Percentiles rank a stretch among this genome's conserved stretches.
phyloP scores from a whole-genome alignment of 2,888 invertebrate species.

The Chrysina gloriosa region DNA sequence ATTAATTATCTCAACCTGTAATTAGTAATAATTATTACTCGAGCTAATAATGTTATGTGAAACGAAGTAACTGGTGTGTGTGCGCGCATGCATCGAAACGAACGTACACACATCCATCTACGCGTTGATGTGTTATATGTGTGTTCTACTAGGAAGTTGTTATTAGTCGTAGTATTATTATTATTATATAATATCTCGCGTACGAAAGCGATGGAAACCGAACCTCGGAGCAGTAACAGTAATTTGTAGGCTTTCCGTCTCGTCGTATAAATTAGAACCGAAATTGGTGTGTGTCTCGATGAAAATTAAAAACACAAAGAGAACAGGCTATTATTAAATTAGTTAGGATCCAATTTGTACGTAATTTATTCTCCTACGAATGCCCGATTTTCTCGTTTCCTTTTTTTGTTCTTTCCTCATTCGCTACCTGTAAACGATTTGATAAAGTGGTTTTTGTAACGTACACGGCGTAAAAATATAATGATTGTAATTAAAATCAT shows the following conservation, averaged over 20 bases:
- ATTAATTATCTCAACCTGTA: conserved; percentile 39
- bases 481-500: no score
- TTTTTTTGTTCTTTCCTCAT: neutral
- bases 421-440: no score
- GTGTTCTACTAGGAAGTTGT: conserved; percentile 8
- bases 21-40: conserved; percentile 27
- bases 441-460: no score
- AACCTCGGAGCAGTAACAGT: no score
- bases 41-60: neutral
- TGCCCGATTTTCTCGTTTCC: neutral
- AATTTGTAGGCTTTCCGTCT: no score
- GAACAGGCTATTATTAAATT: conserved; percentile 20
- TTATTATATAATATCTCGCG: neutral
- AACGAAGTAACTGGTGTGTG: no score
- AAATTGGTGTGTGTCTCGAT: neutral
- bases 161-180: no score
- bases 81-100: neutral
- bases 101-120: neutral
- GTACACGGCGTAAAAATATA: no score
- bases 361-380: neutral
- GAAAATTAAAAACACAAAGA: conserved; percentile 12
- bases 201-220: no score
- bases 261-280: conserved; percentile 15
- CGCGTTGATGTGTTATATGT: neutral
- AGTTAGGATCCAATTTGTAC: conserved; percentile 47